These are phyloP conservation scores for Osmoderma eremita DNA, from an alignment of 2,888 invertebrate species.

Conservation along the genomic window DNA sequence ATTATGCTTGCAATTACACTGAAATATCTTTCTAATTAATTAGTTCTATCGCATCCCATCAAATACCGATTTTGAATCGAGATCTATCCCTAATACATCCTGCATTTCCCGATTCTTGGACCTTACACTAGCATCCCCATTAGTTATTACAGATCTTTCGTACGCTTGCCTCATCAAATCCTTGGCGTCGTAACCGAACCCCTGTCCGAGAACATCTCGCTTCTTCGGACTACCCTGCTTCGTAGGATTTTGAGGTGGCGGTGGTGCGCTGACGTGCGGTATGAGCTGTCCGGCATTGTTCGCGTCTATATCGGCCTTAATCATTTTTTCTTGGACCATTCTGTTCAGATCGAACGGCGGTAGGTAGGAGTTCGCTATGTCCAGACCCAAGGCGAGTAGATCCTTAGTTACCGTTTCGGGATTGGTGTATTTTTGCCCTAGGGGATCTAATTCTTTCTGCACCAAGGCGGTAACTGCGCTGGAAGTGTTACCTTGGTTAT, in stretches of 20 bases:
- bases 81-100: slow-evolving; percentile 31
- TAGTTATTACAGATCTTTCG: slow-evolving; percentile 15
- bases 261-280: background rate
- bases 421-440: slow-evolving; percentile 24
- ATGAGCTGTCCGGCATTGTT: background rate
- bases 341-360: slow-evolving; percentile 51
- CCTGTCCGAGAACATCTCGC: slow-evolving; percentile 7
- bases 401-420: slow-evolving; percentile 50
- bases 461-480: slow-evolving; percentile 6
- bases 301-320: slow-evolving; percentile 25
- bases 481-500: background rate
- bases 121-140: slow-evolving; percentile 22
- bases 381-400: slow-evolving; percentile 54
- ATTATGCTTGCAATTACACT: background rate
- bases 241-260: slow-evolving; percentile 9
- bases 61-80: slow-evolving; percentile 32
- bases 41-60: slow-evolving; percentile 14
- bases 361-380: slow-evolving; percentile 48
- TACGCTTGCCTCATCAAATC: slow-evolving; percentile 15
- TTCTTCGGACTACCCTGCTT: background rate
- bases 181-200: slow-evolving; percentile 26
- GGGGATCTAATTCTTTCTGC: slow-evolving; percentile 5
- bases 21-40: background rate
- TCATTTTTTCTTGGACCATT: slow-evolving; percentile 41
- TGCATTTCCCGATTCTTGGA: slow-evolving; percentile 41